A percentile compares a stretch with the other conserved stretches of the same genome.
These are phyloP conservation scores for Chaetorhynchus papuensis DNA, from an alignment of 2,113 vertebrate genomes.

Conservation along the genomic window DNA sequence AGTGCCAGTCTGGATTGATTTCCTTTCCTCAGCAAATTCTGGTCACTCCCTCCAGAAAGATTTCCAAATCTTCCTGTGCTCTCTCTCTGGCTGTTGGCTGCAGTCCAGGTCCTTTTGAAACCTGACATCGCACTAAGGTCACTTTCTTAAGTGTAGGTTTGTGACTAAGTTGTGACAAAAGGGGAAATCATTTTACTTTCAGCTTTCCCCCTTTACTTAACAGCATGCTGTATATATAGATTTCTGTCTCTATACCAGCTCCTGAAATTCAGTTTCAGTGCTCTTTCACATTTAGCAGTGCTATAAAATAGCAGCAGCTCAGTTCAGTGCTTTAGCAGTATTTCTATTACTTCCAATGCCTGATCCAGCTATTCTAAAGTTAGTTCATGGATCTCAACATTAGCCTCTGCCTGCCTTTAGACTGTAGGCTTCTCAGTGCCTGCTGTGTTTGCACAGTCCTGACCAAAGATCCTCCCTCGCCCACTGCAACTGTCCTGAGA, in stretches of 20 bases:
- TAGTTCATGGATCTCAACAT: not conserved
- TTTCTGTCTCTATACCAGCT: not conserved
- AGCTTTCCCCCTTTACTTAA: not conserved
- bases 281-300: not conserved
- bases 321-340: not conserved
- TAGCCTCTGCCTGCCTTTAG: not conserved
- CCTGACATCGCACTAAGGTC: not conserved
- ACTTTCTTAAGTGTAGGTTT: not conserved
- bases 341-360: not conserved
- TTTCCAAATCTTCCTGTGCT: not conserved
- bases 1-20: not conserved
- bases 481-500: not conserved
- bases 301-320: constrained; percentile 4
- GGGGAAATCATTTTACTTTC: not conserved
- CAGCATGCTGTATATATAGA: not conserved
- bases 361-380: not conserved
- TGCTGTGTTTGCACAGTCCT: not conserved
- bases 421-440: not conserved
- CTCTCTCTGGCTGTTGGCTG: not conserved
- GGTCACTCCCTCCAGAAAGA: not conserved
- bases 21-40: not conserved
- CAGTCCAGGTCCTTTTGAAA: not conserved
- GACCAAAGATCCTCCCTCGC: not conserved
- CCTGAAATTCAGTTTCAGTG: not conserved
- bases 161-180: not conserved